phyloP scores from a whole-genome alignment of 1,140 invertebrate genomes.

The Lordiphosa stackelbergi region DNA sequence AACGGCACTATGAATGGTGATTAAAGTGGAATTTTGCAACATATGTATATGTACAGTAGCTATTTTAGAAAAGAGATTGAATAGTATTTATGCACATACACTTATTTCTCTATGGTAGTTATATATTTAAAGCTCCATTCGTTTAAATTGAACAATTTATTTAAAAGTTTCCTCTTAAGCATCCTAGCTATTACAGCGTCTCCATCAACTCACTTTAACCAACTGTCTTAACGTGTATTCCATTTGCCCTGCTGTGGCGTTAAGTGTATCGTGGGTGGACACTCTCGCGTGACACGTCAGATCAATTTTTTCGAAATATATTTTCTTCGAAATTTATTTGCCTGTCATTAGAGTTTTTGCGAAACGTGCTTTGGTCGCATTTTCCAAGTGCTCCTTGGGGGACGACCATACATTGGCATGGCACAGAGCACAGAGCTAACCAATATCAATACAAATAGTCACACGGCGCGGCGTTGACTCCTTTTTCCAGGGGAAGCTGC shows the following conservation, averaged over 20 bases:
- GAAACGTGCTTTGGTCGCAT: constrained; percentile 67
- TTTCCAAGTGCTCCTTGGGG: constrained; percentile 62
- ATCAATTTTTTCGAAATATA: constrained; percentile 72
- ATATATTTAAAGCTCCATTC: too few species aligned
- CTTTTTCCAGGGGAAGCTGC: constrained; percentile 26
- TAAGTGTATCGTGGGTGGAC: constrained; percentile 5
- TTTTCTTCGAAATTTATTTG: constrained; percentile 71
- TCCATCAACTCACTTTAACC: not conserved
- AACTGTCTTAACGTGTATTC: constrained; percentile 1
- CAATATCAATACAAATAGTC: constrained; percentile 31
- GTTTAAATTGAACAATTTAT: too few species aligned
- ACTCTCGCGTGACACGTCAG: constrained; percentile 71
- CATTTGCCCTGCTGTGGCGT: constrained; percentile 1
- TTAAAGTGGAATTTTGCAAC: too few species aligned
- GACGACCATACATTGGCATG: constrained; percentile 39
- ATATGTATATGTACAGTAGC: too few species aligned
- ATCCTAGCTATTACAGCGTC: too few species aligned
- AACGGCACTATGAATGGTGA: too few species aligned
- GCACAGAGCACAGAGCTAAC: constrained; percentile 26
- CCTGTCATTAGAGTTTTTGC: constrained; percentile 73
- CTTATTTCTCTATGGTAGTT: too few species aligned
- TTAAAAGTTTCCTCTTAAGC: too few species aligned
- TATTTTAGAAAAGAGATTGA: too few species aligned
- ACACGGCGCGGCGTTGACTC: constrained; percentile 32
- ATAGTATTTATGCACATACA: too few species aligned